phyloP scores from a whole-genome alignment of 2,888 invertebrate genomes.

The Eledone cirrhosa region DNA sequence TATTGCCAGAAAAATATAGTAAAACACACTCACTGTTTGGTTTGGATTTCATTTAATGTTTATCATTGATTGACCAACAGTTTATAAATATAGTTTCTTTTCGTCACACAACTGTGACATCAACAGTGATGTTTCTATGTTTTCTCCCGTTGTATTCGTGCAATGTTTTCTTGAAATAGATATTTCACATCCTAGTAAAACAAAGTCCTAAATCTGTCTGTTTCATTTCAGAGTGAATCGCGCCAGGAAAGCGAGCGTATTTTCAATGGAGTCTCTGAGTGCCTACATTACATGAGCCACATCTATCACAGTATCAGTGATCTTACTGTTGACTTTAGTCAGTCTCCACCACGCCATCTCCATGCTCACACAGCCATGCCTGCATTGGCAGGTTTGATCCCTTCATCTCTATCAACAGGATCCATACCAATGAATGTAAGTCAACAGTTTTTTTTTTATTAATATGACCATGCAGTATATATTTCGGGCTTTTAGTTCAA shows the following conservation, averaged over 20 bases:
- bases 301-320: constrained; percentile 90
- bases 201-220: not conserved
- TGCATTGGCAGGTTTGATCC: constrained; percentile 68
- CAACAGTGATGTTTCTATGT: too few species aligned
- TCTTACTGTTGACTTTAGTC: constrained; percentile 78
- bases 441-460: not conserved
- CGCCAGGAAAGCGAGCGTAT: constrained; percentile 71
- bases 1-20: too few species aligned
- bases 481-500: not conserved
- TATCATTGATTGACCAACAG: too few species aligned
- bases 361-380: constrained; percentile 44
- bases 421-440: constrained; percentile 76
- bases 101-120: too few species aligned
- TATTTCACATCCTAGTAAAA: too few species aligned
- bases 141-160: too few species aligned
- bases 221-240: constrained; percentile 43
- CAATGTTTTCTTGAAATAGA: too few species aligned
- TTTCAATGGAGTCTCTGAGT: constrained; percentile 80
- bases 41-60: too few species aligned
- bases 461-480: not conserved
- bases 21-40: too few species aligned
- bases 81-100: too few species aligned
- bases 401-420: constrained; percentile 73
- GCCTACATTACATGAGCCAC: constrained; percentile 86
- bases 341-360: constrained; percentile 76